Conservation (phyloP, 2,797 vertebrate species). For the Balearica regulorum region DNA sequence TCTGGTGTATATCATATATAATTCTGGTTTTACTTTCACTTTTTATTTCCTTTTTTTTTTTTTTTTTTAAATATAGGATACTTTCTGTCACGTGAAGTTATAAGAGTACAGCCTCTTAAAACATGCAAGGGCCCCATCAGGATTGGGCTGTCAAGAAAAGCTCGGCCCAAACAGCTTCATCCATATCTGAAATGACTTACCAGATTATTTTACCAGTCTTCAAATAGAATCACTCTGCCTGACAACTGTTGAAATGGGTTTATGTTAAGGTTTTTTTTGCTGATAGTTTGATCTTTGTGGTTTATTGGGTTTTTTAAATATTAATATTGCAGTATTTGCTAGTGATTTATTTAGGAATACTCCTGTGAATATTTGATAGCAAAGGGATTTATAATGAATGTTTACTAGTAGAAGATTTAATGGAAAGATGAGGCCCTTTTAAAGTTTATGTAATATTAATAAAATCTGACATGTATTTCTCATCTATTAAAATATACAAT, state of each 20-base stretch:
- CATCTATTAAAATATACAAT: conserved; percentile 23
- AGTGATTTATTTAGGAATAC: conserved; percentile 37
- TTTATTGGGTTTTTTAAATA: not conserved
- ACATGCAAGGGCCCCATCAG: conserved; percentile 87
- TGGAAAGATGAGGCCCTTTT: conserved; percentile 20
- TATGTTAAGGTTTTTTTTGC: not conserved
- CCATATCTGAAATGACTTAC: conserved; percentile 78
- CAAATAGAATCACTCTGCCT: not conserved
- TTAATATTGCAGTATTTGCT: conserved; percentile 35
- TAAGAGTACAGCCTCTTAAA: conserved; percentile 84
- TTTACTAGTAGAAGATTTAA: conserved; percentile 30
- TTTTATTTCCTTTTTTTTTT: not conserved
- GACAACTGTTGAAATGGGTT: conserved; percentile 24
- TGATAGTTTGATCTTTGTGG: conserved; percentile 12
- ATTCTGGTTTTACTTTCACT: not conserved
- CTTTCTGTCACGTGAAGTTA: conserved; percentile 63
- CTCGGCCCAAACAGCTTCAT: conserved; percentile 84
- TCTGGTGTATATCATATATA: not conserved
- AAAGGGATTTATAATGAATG: conserved; percentile 25
- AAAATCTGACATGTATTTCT: conserved; percentile 33
- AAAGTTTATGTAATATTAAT: conserved; percentile 58
- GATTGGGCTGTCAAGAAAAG: conserved; percentile 88
- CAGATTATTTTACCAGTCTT: not conserved
- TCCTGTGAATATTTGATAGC: conserved; percentile 30
- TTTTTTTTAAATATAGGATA: conserved; percentile 67